These are phyloP conservation scores for Chrysopa pallens DNA, from an alignment of 1,140 invertebrate genomes.

Conservation along the genomic window DNA sequence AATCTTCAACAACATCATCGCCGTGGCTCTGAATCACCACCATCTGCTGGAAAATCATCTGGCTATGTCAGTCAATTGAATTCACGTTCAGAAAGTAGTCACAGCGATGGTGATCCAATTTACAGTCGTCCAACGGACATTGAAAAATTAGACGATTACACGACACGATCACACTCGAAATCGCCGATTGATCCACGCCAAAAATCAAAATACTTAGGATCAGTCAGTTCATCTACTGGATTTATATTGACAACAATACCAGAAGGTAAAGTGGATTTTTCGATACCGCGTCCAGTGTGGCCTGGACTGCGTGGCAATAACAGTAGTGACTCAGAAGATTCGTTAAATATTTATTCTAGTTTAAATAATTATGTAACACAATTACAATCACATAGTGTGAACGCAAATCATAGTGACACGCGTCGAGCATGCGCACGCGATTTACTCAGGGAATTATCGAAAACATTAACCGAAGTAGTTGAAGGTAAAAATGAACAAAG, in stretches of 20 bases:
- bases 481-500: slow-evolving; percentile 19
- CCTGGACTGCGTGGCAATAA: slow-evolving; percentile 4
- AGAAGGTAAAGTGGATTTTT: slow-evolving; percentile 18
- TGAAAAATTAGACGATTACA: not conserved
- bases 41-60: slow-evolving; percentile 11
- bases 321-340: not conserved
- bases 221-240: slow-evolving; percentile 9
- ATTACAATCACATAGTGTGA: not conserved
- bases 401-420: slow-evolving; percentile 11
- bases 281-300: slow-evolving; percentile 20
- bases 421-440: slow-evolving; percentile 15
- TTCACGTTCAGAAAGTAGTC: slow-evolving; percentile 6
- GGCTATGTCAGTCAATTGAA: slow-evolving; percentile 19
- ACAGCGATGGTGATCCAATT: slow-evolving; percentile 11
- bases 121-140: slow-evolving; percentile 7
- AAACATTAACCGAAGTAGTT: slow-evolving; percentile 24
- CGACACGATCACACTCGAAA: not conserved
- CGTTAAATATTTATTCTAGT: not conserved
- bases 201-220: slow-evolving; percentile 18
- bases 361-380: slow-evolving; percentile 3
- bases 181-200: slow-evolving; percentile 9
- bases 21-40: slow-evolving; percentile 1
- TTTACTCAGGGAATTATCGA: slow-evolving; percentile 24
- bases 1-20: slow-evolving; percentile 1
- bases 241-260: slow-evolving; percentile 20